Conservation (phyloP, 2,113 vertebrate species). For the Brachyhypopomus occidentalis region DNA sequence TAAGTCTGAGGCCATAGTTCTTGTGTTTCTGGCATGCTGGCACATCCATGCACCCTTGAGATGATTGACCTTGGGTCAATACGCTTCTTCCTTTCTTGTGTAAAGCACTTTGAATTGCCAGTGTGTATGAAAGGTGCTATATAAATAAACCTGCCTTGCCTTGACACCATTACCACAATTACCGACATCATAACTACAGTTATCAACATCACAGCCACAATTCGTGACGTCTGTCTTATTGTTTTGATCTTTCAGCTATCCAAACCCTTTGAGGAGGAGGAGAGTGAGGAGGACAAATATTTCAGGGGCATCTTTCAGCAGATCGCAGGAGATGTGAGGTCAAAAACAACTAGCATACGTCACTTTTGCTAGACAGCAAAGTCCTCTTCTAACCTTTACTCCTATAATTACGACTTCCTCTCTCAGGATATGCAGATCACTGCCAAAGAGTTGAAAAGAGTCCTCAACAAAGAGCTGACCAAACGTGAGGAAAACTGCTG, state of each 20-base stretch:
- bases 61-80: too few relatives aligned
- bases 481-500: conserved; percentile 80
- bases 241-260: conserved; percentile 58
- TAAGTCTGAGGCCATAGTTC: too few relatives aligned
- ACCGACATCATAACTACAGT: too few relatives aligned
- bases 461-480: conserved; percentile 86
- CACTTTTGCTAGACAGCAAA: not conserved
- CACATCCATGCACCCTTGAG: too few relatives aligned
- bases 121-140: too few relatives aligned
- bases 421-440: conserved; percentile 94
- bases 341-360: not conserved
- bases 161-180: too few relatives aligned
- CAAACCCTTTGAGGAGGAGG: conserved; percentile 65
- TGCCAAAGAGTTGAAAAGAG: conserved; percentile 87
- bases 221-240: not conserved
- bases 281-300: conserved; percentile 84
- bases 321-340: conserved; percentile 91
- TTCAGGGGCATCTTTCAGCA: conserved; percentile 89
- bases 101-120: too few relatives aligned
- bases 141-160: too few relatives aligned
- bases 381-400: not conserved
- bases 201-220: too few relatives aligned
- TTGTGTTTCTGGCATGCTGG: too few relatives aligned
- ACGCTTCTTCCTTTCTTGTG: too few relatives aligned
- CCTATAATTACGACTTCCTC: not conserved